Evolutionary conservation across 2,797 vertebrate genomes (phyloP), one percentile per base, ranked within the genome.

Genomic region (Enteromius fasciolatus): DNA sequence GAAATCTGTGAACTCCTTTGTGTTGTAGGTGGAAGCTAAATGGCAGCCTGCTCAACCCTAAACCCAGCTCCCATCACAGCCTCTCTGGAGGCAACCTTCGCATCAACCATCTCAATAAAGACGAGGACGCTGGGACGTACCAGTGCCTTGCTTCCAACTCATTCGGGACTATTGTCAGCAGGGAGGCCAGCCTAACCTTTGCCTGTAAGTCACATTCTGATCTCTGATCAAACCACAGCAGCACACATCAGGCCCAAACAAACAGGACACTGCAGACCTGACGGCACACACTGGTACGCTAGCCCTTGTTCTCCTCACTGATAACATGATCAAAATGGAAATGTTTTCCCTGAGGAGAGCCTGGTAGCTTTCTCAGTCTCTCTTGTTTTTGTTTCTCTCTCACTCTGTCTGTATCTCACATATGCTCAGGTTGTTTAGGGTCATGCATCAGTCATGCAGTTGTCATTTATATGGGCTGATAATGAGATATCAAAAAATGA

Each of bases 131-230:
- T 74, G 98, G 98, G 57, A 97, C 91, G 0, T 99, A 98, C 93
- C 98, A 98, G 91, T 99, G 98, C 92, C 93, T 97, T 80, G 97
- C 97, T 87, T 95, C 96, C 91, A 99, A 98, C 90, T 94, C 96
- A 0, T 96, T 98, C 0, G 98, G 98, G 91, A 98, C 96, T 9
- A 94, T 98, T 4, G 93, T 98, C 89, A 98, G 97, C 94, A 94
- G 96, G 90, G 96, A 98, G 91, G 97, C 97, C 84, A 94, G 93
- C 86, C 96, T 99, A 83, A 97, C 96, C 88, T 99, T 99, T 92
- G 97, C 98, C 76, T 99, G 98, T 99, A 90, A 98, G 98, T 77
- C 81, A 69, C 50, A 20, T 69, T 70, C 28, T 77, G 39, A 70
- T 61, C 66, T 61, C 41, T 77, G 74, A 81, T 80, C 81, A 76